phyloP scores from a whole-genome alignment of 2,888 invertebrate genomes.

The Myopa tessellatipennis region DNA sequence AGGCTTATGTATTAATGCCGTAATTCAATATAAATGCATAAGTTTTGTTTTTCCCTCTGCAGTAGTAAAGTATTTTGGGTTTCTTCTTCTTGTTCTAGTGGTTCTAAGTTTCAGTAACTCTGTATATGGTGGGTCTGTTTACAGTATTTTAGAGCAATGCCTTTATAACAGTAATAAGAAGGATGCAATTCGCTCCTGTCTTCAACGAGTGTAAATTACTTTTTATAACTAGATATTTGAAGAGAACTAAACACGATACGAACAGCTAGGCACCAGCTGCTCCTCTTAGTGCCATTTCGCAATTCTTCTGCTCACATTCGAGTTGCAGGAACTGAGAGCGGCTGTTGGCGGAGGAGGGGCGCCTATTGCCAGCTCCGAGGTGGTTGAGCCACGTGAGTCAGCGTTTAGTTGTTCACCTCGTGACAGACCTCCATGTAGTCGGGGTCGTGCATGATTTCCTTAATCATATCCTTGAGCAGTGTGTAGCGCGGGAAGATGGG shows the following conservation, averaged over 20 bases:
- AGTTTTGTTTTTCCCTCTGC: slow-evolving; percentile 45
- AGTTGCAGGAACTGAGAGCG: too few relatives aligned
- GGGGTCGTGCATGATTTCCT: slow-evolving; percentile 94
- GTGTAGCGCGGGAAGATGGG: slow-evolving; percentile 95
- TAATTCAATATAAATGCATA: slow-evolving; percentile 58
- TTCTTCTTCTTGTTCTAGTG: slow-evolving; percentile 17
- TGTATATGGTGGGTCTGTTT: slow-evolving; percentile 38
- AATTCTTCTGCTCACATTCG: too few relatives aligned
- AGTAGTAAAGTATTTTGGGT: slow-evolving; percentile 16
- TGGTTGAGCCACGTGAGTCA: too few relatives aligned
- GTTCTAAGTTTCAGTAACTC: slow-evolving; percentile 10
- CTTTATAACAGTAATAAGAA: too few relatives aligned
- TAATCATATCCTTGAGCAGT: slow-evolving; percentile 97
- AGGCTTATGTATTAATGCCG: neutral
- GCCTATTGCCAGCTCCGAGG: too few relatives aligned
- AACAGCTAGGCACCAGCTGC: too few relatives aligned
- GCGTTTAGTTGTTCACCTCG: slow-evolving; percentile 76
- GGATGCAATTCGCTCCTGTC: too few relatives aligned
- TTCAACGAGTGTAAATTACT: too few relatives aligned
- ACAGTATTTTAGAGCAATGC: neutral
- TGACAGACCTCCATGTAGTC: slow-evolving; percentile 97
- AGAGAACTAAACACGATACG: too few relatives aligned
- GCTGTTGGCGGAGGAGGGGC: too few relatives aligned
- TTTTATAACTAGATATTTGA: too few relatives aligned
- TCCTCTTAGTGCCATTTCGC: too few relatives aligned